Conservation (phyloP, 2,113 vertebrate genomes). For the Gymnocephalus cernua region DNA sequence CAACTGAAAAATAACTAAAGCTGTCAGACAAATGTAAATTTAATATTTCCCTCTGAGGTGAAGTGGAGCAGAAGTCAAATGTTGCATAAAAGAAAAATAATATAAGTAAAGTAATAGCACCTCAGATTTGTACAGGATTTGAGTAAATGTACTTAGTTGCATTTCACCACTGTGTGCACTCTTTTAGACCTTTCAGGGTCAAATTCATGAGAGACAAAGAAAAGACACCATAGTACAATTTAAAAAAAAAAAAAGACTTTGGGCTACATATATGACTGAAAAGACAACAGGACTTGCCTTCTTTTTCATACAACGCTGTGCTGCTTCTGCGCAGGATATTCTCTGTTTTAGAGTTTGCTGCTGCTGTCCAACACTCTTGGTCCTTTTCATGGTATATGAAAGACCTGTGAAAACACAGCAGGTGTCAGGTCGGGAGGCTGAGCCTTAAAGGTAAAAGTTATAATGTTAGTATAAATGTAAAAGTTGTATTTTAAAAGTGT, state of each 20-base stretch:
- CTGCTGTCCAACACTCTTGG: conserved; percentile 79
- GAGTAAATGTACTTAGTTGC: no score
- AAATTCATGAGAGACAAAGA: neutral
- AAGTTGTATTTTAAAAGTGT: neutral
- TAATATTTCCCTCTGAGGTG: no score
- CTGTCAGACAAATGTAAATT: no score
- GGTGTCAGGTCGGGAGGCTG: neutral
- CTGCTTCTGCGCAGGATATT: conserved; percentile 64
- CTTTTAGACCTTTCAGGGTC: neutral
- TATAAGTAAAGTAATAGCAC: no score
- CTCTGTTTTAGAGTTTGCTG: conserved; percentile 81
- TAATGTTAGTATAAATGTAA: neutral
- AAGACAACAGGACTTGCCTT: conserved; percentile 50
- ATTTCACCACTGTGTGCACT: no score
- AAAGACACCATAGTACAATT: neutral
- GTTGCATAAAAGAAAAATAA: no score
- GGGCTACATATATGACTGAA: neutral
- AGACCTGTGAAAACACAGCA: conserved; percentile 64
- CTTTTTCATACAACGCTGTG: conserved; percentile 80
- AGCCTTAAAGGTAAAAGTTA: neutral
- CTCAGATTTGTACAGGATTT: no score
- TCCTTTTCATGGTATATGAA: conserved; percentile 84
- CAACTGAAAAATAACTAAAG: no score
- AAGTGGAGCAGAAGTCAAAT: no score
- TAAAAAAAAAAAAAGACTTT: neutral